Conservation (phyloP, 2,888 invertebrate species). For the Baccha elongata region DNA sequence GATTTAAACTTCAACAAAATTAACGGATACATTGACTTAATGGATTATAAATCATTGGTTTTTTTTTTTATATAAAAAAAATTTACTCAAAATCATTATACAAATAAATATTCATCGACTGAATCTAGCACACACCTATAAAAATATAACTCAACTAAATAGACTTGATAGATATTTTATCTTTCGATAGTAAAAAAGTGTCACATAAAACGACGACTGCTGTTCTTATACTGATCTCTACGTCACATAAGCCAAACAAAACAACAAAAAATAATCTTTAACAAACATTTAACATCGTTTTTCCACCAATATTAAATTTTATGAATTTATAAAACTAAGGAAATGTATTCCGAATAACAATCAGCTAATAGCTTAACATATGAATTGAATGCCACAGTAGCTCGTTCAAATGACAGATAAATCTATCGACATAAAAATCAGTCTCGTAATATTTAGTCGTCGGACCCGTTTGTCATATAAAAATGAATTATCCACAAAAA, state of each 20-base stretch:
- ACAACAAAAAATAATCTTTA: neutral
- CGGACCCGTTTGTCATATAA: constrained; percentile 20
- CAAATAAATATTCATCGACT: constrained; percentile 2
- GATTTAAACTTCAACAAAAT: no score
- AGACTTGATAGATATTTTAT: neutral
- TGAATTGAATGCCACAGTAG: neutral
- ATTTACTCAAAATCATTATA: neutral
- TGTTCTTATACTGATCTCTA: neutral
- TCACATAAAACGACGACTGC: neutral
- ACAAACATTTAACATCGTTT: constrained; percentile 17
- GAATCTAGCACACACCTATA: constrained; percentile 10
- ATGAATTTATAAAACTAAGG: neutral
- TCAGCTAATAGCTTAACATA: neutral
- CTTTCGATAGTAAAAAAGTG: neutral
- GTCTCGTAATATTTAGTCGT: constrained; percentile 20
- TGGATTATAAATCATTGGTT: no score
- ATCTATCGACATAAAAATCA: constrained; percentile 5
- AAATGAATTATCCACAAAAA: constrained; percentile 18
- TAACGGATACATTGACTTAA: no score
- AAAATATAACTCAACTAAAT: neutral
- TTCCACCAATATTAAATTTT: neutral
- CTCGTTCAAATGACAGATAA: neutral
- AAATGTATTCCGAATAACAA: constrained; percentile 9
- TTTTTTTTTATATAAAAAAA: no score
- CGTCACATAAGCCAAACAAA: neutral